These are phyloP conservation scores for Drosophila nigricruria DNA, from an alignment of 2,888 invertebrate species.

Conservation along the genomic window DNA sequence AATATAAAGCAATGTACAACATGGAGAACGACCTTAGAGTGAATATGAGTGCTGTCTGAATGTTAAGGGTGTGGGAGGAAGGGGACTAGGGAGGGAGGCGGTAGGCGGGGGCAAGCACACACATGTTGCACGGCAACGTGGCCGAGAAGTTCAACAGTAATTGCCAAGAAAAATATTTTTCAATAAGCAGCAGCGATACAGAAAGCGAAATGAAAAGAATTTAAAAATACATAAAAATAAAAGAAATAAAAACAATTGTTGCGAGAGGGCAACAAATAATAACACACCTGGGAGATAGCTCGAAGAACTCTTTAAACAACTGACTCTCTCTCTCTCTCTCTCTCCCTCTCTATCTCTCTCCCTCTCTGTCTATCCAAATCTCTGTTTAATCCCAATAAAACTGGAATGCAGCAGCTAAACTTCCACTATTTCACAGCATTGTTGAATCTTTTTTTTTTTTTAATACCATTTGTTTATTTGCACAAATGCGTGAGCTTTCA, in stretches of 20 bases:
- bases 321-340: background rate
- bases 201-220: constrained; percentile 61
- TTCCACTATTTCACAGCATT: constrained; percentile 23
- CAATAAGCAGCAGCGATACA: constrained; percentile 49
- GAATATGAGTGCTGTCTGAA: constrained; percentile 10
- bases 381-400: constrained; percentile 4
- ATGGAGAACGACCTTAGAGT: constrained; percentile 58
- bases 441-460: constrained; percentile 7
- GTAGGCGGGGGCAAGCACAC: constrained; percentile 15
- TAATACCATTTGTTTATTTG: constrained; percentile 69
- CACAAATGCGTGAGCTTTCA: constrained; percentile 74
- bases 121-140: constrained; percentile 54
- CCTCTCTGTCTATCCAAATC: background rate
- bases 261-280: constrained; percentile 30
- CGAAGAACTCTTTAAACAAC: constrained; percentile 8
- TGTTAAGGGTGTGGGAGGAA: background rate
- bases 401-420: constrained; percentile 39
- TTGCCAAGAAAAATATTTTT: constrained; percentile 68
- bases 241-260: constrained; percentile 49
- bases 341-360: background rate
- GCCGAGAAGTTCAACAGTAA: constrained; percentile 58
- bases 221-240: constrained; percentile 46
- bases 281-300: constrained; percentile 73
- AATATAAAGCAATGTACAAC: constrained; percentile 55
- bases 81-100: background rate